Percentiles rank a stretch among this genome's conserved stretches.
Evolutionary conservation across 2,888 invertebrate genomes (phyloP).

Genomic region (Synanthedon myopaeformis): DNA sequence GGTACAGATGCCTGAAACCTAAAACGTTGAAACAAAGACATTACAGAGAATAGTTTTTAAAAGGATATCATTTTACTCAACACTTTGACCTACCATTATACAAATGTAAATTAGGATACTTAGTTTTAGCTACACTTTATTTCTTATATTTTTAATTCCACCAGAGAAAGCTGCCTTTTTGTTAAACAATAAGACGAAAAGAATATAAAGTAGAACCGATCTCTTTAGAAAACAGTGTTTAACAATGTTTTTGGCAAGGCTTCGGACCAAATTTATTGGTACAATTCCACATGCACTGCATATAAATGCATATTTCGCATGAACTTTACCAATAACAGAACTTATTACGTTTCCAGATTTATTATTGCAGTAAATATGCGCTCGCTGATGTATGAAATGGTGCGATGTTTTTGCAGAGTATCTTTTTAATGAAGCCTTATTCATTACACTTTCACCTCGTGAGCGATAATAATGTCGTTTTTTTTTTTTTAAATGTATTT

Average conservation of each 20-base stretch:
- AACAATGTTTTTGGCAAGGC: background rate
- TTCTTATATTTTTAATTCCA: background rate
- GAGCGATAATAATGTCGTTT: too few species aligned
- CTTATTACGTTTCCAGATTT: background rate
- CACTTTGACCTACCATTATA: too few species aligned
- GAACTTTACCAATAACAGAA: constrained; percentile 1
- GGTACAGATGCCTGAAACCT: too few species aligned
- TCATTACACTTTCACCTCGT: too few species aligned
- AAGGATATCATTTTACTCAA: too few species aligned
- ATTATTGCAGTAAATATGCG: background rate
- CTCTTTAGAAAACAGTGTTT: background rate
- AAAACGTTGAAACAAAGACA: too few species aligned
- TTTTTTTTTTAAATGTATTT: too few species aligned
- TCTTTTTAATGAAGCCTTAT: too few species aligned
- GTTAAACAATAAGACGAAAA: background rate
- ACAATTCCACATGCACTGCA: constrained; percentile 13
- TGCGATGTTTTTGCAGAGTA: too few species aligned
- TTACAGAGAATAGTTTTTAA: too few species aligned
- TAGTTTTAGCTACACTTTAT: background rate
- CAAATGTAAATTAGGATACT: too few species aligned
- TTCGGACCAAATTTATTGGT: background rate
- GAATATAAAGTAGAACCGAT: background rate
- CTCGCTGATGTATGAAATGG: too few species aligned
- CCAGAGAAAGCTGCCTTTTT: background rate
- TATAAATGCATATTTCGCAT: constrained; percentile 19